Percentiles rank a stretch among this genome's conserved stretches.
These are phyloP conservation scores for Drosophila equinoxialis DNA, from an alignment of 1,140 invertebrate species.

Conservation along the genomic window DNA sequence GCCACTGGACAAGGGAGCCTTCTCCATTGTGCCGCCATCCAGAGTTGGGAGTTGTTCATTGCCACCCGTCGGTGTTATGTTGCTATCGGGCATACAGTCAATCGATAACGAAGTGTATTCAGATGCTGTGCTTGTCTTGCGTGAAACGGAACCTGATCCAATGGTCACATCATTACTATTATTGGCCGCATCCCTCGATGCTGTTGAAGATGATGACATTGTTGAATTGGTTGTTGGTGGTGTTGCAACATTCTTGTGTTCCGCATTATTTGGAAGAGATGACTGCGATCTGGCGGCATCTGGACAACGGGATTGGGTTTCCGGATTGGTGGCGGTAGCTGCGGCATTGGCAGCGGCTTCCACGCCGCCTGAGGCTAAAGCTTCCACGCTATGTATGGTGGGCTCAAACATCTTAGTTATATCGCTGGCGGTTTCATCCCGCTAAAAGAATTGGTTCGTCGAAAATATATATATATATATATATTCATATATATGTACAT, in stretches of 20 bases:
- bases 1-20: conserved; percentile 51
- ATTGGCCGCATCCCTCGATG: conserved; percentile 65
- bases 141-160: conserved; percentile 84
- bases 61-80: conserved; percentile 77
- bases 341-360: conserved; percentile 14
- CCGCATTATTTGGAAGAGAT: conserved; percentile 38
- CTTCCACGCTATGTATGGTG: conserved; percentile 61
- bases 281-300: conserved; percentile 45
- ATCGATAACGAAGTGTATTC: conserved; percentile 82
- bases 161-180: conserved; percentile 83
- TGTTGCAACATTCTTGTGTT: conserved; percentile 50
- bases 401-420: conserved; percentile 82
- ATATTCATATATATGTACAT: not conserved
- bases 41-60: conserved; percentile 45
- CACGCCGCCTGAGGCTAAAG: conserved; percentile 27
- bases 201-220: conserved; percentile 70
- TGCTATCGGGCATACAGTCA: conserved; percentile 84
- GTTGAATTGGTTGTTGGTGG: conserved; percentile 71
- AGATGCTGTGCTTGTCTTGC: conserved; percentile 84
- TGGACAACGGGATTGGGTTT: conserved; percentile 19
- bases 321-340: not conserved
- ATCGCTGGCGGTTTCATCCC: conserved; percentile 83
- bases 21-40: conserved; percentile 46
- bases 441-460: conserved; percentile 72
- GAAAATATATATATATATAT: conserved; percentile 41